Percentiles rank a stretch among this genome's conserved stretches.
Conservation (phyloP, 2,797 vertebrate species). For the Manis crassicaudata region DNA sequence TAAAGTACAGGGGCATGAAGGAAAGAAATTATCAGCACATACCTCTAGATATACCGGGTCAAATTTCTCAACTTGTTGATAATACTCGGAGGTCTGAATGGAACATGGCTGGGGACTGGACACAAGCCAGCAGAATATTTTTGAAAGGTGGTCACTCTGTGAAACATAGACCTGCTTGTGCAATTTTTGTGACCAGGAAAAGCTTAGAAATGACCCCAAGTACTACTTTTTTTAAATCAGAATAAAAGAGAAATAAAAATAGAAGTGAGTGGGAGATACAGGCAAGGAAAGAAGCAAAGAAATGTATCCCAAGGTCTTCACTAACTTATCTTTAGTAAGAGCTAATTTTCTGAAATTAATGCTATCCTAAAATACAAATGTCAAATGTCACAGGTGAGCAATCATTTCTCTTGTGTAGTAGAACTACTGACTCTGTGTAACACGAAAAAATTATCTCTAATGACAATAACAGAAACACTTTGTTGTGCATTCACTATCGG, state of each 20-base stretch:
- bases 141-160: constrained; percentile 53
- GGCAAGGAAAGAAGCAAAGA: not conserved
- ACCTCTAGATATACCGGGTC: constrained; percentile 46
- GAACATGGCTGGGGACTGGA: not conserved
- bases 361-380: constrained; percentile 34
- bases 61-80: constrained; percentile 60
- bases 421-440: not conserved
- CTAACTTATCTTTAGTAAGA: not conserved
- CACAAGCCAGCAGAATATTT: constrained; percentile 18
- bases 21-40: not conserved
- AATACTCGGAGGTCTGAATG: constrained; percentile 40
- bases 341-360: constrained; percentile 41
- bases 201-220: constrained; percentile 38
- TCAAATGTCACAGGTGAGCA: not conserved
- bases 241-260: constrained; percentile 49
- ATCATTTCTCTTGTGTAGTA: not conserved
- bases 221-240: constrained; percentile 1
- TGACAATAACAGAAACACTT: not conserved
- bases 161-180: constrained; percentile 32
- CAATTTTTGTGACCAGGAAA: constrained; percentile 33
- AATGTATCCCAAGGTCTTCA: not conserved
- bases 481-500: not conserved
- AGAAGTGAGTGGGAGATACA: not conserved
- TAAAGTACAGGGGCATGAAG: not conserved
- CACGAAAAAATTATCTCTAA: not conserved